phyloP scores from a whole-genome alignment of 2,888 invertebrate genomes.

The Cheilosia pagana region DNA sequence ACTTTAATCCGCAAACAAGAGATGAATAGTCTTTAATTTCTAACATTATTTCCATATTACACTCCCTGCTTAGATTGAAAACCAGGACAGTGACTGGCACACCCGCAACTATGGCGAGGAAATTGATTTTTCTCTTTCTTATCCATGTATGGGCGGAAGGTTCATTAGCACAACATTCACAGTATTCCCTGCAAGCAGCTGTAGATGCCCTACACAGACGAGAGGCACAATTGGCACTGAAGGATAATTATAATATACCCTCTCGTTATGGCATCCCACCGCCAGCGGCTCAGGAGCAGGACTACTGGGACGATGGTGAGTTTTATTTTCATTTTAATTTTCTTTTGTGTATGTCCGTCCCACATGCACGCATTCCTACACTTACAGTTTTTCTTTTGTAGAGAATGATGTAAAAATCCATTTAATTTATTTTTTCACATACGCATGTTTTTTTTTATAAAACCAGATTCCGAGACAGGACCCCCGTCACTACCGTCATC shows the following conservation, averaged over 20 bases:
- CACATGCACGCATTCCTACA: background rate
- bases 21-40: slow-evolving; percentile 12
- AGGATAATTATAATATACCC: slow-evolving; percentile 76
- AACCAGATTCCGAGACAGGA: slow-evolving; percentile 55
- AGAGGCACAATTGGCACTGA: slow-evolving; percentile 78
- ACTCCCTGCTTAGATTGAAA: slow-evolving; percentile 21
- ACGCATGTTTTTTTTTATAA: background rate
- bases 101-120: slow-evolving; percentile 70
- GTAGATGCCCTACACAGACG: slow-evolving; percentile 83
- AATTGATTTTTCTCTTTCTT: slow-evolving; percentile 73
- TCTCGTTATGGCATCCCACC: slow-evolving; percentile 63
- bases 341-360: background rate
- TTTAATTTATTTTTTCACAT: slow-evolving; percentile 10
- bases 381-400: background rate
- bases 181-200: slow-evolving; percentile 82
- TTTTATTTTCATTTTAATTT: slow-evolving; percentile 8
- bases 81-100: slow-evolving; percentile 43
- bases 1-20: background rate
- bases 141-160: slow-evolving; percentile 61
- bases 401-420: background rate
- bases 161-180: slow-evolving; percentile 76
- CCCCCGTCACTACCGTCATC: slow-evolving; percentile 61
- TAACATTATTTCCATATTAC: slow-evolving; percentile 7
- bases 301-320: slow-evolving; percentile 83
- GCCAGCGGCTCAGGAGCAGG: slow-evolving; percentile 78